phyloP scores from a whole-genome alignment of 2,113 vertebrate species.

The Propithecus coquereli region DNA sequence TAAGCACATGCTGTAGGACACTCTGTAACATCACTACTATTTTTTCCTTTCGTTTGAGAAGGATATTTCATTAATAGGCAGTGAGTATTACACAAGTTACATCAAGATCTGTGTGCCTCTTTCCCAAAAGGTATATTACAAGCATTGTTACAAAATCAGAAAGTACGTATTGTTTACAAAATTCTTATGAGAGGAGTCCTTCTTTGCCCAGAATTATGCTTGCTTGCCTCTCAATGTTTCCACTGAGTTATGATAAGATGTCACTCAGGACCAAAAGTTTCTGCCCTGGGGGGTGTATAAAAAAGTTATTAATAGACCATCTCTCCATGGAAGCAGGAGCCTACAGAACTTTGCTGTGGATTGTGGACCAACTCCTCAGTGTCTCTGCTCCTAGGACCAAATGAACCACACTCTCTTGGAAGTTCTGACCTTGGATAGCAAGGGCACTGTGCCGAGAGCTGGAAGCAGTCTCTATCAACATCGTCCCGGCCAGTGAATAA shows the following conservation, averaged over 20 bases:
- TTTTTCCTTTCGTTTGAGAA: neutral
- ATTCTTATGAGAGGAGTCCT: neutral
- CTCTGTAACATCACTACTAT: neutral
- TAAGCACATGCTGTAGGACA: neutral
- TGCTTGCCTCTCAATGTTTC: neutral
- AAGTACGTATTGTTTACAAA: neutral
- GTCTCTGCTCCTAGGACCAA: neutral
- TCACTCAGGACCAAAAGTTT: neutral
- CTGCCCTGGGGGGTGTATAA: neutral
- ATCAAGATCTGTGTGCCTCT: neutral
- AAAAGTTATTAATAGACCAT: neutral
- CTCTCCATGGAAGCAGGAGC: neutral
- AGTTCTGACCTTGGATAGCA: neutral
- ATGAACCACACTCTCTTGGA: neutral
- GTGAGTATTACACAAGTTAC: neutral
- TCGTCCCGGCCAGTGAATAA: neutral
- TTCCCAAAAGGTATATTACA: slow-evolving; percentile 15
- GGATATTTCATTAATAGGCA: neutral
- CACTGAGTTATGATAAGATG: neutral
- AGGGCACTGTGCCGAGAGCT: neutral
- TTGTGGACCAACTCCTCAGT: neutral
- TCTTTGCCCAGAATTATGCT: neutral
- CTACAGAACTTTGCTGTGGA: neutral
- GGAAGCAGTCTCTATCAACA: neutral
- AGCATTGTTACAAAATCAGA: neutral